These are phyloP conservation scores for Hylomyscus alleni DNA, from an alignment of 2,797 vertebrate genomes.

Conservation along the genomic window DNA sequence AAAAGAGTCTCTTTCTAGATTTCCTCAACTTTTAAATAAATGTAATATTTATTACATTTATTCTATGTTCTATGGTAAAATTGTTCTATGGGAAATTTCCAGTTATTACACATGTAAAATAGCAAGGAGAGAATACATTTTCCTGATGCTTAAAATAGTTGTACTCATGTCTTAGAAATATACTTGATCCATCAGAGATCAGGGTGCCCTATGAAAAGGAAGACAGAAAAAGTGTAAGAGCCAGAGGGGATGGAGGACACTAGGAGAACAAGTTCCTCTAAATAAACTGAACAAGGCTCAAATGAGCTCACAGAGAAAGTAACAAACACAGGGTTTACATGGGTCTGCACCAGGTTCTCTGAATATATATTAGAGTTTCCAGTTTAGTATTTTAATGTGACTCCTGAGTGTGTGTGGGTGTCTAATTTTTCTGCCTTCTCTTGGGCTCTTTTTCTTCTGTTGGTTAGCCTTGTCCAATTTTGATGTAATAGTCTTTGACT, in stretches of 20 bases:
- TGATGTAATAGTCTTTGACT: not conserved
- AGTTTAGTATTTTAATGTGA: not conserved
- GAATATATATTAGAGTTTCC: not conserved
- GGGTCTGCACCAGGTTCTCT: not conserved
- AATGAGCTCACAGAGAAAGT: not conserved
- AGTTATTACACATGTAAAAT: not conserved
- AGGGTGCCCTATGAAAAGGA: not conserved
- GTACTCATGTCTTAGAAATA: not conserved
- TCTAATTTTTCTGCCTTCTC: not conserved
- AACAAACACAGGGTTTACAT: not conserved
- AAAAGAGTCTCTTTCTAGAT: not conserved
- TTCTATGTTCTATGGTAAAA: no score
- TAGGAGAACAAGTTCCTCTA: not conserved
- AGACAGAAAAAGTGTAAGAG: not conserved
- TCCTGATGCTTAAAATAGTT: not conserved
- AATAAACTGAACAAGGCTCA: not conserved
- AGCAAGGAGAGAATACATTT: conserved; percentile 19
- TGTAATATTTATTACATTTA: no score
- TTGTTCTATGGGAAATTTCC: not conserved
- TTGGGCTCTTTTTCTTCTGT: not conserved
- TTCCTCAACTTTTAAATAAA: not conserved
- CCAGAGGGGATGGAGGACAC: not conserved
- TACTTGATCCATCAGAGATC: no score
- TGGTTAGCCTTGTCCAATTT: not conserved
- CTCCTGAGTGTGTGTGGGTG: not conserved